Conservation (phyloP, 2,797 vertebrate genomes). For the Rhinichthys osculus region DNA sequence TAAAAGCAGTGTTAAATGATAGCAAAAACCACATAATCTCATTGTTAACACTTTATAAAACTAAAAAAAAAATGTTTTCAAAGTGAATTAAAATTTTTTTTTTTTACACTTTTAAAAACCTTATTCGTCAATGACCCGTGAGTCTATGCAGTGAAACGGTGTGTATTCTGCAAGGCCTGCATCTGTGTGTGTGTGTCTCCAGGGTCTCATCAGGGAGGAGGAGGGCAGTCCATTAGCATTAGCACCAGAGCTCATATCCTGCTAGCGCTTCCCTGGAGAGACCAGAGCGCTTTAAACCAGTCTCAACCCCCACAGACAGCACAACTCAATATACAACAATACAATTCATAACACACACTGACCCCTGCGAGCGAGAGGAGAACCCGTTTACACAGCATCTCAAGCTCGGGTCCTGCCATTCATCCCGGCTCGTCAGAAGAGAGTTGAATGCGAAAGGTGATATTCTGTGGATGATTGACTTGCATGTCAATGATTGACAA, state of each 20-base stretch:
- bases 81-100: too few species aligned
- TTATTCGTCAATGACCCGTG: too few species aligned
- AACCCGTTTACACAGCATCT: too few species aligned
- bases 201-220: slow-evolving; percentile 6
- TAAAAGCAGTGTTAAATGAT: too few species aligned
- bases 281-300: slow-evolving; percentile 36
- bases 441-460: slow-evolving; percentile 24
- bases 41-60: too few species aligned
- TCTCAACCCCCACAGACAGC: slow-evolving; percentile 22
- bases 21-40: too few species aligned
- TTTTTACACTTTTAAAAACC: too few species aligned
- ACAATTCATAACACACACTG: neutral
- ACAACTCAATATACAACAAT: slow-evolving; percentile 14
- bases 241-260: slow-evolving; percentile 49
- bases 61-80: too few species aligned
- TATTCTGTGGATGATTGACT: slow-evolving; percentile 19
- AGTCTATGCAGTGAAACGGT: neutral
- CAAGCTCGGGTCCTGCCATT: neutral
- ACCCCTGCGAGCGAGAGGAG: neutral
- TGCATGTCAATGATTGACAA: slow-evolving; percentile 34
- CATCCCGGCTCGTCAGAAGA: neutral
- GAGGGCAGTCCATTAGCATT: slow-evolving; percentile 24
- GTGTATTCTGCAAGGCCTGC: neutral
- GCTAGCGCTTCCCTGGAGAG: slow-evolving; percentile 37
- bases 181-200: neutral